phyloP scores from a whole-genome alignment of 2,888 invertebrate species.

The Drosophila anceps region DNA sequence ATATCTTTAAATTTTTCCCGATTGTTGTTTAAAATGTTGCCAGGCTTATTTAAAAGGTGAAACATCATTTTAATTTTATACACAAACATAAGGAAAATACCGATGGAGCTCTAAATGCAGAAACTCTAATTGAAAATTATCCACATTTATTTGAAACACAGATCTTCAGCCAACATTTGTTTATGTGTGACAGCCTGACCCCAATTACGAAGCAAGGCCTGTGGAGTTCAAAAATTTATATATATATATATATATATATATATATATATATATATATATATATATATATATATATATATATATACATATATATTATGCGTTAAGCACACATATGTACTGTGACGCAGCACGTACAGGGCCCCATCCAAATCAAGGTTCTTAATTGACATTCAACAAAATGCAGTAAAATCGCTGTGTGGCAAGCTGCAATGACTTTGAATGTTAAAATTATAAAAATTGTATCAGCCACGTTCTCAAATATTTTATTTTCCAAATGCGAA shows the following conservation, averaged over 20 bases:
- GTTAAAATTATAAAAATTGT: slow-evolving; percentile 19
- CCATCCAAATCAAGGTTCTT: slow-evolving; percentile 79
- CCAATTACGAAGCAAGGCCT: slow-evolving; percentile 48
- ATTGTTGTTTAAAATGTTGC: slow-evolving; percentile 10
- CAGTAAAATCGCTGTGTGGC: slow-evolving; percentile 1
- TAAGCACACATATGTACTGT: no score
- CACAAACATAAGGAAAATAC: slow-evolving; percentile 40
- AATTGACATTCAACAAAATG: slow-evolving; percentile 78
- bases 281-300: neutral
- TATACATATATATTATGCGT: neutral
- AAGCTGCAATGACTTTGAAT: slow-evolving; percentile 24
- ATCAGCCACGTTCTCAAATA: neutral
- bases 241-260: slow-evolving; percentile 15
- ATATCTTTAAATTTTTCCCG: no score
- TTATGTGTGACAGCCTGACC: slow-evolving; percentile 61
- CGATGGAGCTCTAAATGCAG: slow-evolving; percentile 42
- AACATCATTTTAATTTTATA: slow-evolving; percentile 54
- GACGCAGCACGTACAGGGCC: slow-evolving; percentile 61
- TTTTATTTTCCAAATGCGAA: neutral
- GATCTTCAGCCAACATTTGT: slow-evolving; percentile 62
- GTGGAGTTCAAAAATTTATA: slow-evolving; percentile 23
- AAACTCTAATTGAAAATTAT: slow-evolving; percentile 67
- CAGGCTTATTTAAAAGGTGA: slow-evolving; percentile 33
- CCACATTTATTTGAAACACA: slow-evolving; percentile 72
- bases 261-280: neutral